phyloP scores from a whole-genome alignment of 2,113 vertebrate species.

The Entomyzon cyanotis region DNA sequence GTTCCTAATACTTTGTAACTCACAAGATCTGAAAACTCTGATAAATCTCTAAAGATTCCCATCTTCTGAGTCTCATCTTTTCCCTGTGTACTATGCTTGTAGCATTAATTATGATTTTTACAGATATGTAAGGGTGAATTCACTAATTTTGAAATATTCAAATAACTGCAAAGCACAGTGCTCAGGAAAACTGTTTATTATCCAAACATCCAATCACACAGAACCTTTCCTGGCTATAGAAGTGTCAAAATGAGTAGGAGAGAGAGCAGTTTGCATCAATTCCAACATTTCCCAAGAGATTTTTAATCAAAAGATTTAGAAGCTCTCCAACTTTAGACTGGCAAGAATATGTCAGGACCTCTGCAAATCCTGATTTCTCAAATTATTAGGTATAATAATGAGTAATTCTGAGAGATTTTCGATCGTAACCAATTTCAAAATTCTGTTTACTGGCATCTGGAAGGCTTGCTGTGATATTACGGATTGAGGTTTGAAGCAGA shows the following conservation, averaged over 20 bases:
- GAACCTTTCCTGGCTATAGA: not conserved
- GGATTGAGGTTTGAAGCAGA: not conserved
- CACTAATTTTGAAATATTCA: not conserved
- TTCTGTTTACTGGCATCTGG: not conserved
- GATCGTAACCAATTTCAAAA: not conserved
- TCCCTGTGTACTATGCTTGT: not conserved
- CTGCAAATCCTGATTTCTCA: not conserved
- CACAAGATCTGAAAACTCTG: not conserved
- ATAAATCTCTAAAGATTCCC: constrained; percentile 16
- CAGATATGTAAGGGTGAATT: not conserved
- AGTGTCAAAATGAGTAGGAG: not conserved
- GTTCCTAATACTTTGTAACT: constrained; percentile 15
- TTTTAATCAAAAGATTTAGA: not conserved
- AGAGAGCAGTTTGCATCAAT: not conserved
- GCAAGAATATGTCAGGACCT: not conserved
- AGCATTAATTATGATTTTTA: not conserved
- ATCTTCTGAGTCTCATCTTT: not conserved
- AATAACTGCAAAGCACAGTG: not conserved
- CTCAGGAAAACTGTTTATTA: not conserved
- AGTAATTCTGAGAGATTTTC: not conserved
- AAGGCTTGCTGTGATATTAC: not conserved
- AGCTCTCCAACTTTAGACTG: not conserved
- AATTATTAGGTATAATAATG: not conserved
- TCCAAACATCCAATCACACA: not conserved
- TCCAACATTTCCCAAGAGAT: not conserved